Conservation (phyloP, 2,113 vertebrate species). For the Elephantulus edwardii region DNA sequence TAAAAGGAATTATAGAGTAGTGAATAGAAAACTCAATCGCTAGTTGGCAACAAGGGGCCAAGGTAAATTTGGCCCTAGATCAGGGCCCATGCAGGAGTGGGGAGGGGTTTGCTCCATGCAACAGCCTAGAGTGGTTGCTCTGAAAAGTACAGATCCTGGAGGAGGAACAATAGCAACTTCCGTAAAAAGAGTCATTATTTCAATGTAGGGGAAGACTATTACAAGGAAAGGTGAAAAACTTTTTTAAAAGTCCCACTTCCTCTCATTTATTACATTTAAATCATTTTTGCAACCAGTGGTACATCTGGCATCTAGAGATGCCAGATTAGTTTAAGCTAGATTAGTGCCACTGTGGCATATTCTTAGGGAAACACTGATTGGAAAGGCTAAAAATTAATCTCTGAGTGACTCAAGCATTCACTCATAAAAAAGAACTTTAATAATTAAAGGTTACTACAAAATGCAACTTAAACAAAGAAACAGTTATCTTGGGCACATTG, state of each 20-base stretch:
- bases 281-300: not conserved
- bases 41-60: not conserved
- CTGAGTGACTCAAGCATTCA: constrained; percentile 11
- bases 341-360: not conserved
- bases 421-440: not conserved
- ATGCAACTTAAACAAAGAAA: constrained; percentile 29
- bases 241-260: not conserved
- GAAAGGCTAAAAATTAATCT: constrained; percentile 33
- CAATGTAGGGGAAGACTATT: not conserved
- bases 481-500: no score
- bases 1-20: not conserved
- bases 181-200: not conserved
- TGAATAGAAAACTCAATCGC: not conserved
- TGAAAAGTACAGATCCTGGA: not conserved
- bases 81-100: not conserved
- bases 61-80: not conserved
- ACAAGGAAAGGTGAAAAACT: not conserved
- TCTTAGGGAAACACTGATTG: not conserved
- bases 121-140: not conserved
- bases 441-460: not conserved
- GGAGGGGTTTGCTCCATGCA: not conserved
- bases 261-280: no score
- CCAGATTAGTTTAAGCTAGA: not conserved
- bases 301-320: not conserved
- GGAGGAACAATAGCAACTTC: not conserved